Evolutionary conservation across 1,140 invertebrate species (phyloP).

Genomic region (Dendrolimus punctatus): DNA sequence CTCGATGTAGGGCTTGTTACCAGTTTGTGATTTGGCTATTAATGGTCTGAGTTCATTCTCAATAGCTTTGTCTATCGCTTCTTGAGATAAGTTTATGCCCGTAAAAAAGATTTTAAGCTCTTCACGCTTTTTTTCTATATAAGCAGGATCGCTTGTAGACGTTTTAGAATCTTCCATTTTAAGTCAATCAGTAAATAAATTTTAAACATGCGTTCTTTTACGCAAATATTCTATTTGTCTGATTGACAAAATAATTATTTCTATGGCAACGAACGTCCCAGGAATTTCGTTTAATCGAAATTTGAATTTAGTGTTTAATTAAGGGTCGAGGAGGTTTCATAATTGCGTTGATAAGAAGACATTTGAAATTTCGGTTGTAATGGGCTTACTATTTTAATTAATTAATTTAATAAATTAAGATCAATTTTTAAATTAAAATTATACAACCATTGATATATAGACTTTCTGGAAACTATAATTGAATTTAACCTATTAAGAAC

Average conservation of each 20-base stretch:
- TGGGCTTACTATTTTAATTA: not conserved
- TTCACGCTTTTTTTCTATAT: conserved; percentile 40
- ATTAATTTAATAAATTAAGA: not conserved
- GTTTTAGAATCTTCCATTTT: conserved; percentile 15
- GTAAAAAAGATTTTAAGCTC: conserved; percentile 49
- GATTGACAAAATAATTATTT: conserved; percentile 12
- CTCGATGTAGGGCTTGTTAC: conserved; percentile 39
- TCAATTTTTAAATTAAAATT: too few species aligned
- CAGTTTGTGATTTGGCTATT: conserved; percentile 9
- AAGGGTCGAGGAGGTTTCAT: not conserved
- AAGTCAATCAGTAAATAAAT: too few species aligned
- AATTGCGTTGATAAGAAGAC: not conserved
- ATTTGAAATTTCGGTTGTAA: not conserved
- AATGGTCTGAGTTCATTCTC: conserved; percentile 54
- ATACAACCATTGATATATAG: too few species aligned
- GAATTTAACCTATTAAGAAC: too few species aligned
- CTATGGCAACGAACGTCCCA: conserved; percentile 17
- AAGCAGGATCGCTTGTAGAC: conserved; percentile 11
- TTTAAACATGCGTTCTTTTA: not conserved
- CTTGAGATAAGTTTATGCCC: conserved; percentile 37
- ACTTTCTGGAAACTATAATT: too few species aligned
- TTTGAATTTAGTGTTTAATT: conserved; percentile 12
- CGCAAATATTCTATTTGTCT: conserved; percentile 12
- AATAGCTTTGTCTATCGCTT: conserved; percentile 41
- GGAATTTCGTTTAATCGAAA: conserved; percentile 23